Evolutionary conservation across 2,888 invertebrate genomes (phyloP).

Genomic region (Hipparchia sbordonii): DNA sequence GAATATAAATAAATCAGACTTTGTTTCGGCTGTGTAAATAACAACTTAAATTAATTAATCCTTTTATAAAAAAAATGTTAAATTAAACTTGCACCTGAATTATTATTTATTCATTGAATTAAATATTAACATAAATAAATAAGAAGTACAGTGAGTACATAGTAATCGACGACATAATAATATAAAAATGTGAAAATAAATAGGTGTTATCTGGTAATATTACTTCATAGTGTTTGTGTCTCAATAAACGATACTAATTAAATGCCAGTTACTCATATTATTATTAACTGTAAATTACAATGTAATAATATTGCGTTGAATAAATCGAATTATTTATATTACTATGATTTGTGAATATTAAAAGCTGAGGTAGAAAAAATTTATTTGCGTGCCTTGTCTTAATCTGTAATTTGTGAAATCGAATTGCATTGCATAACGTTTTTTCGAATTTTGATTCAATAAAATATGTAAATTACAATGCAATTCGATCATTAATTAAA

Average conservation of each 20-base stretch:
- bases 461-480: conserved; percentile 3
- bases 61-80: neutral
- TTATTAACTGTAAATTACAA: neutral
- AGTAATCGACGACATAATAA: neutral
- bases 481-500: conserved; percentile 24
- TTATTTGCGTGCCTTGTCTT: conserved; percentile 60
- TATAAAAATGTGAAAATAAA: neutral
- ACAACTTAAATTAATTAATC: neutral
- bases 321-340: conserved; percentile 9
- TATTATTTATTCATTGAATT: neutral
- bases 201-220: neutral
- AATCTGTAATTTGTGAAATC: conserved; percentile 20
- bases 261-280: neutral
- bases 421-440: no score
- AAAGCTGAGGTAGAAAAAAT: conserved; percentile 39
- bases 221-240: conserved; percentile 1
- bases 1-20: neutral
- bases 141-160: neutral
- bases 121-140: neutral
- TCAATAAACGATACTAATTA: neutral
- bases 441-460: no score
- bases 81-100: neutral
- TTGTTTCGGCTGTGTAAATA: conserved; percentile 16
- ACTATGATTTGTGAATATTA: conserved; percentile 11
- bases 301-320: conserved; percentile 12